Evolutionary conservation across 1,140 invertebrate species (phyloP).

Genomic region (Ladona fulva): DNA sequence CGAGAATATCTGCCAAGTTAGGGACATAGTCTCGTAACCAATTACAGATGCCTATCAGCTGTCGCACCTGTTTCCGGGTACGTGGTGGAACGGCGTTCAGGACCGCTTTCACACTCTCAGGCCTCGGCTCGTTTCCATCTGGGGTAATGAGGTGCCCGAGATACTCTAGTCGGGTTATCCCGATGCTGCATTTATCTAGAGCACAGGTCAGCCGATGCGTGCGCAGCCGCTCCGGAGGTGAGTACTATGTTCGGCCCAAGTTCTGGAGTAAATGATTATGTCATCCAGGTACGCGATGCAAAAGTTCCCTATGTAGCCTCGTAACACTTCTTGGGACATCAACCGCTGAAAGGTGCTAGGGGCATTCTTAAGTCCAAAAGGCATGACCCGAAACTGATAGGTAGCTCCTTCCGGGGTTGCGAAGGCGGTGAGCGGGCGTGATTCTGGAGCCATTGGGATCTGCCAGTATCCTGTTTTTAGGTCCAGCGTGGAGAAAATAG

Average conservation of each 20-base stretch:
- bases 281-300: not conserved
- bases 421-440: not conserved
- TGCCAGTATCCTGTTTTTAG: no score
- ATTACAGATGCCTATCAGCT: constrained; percentile 24
- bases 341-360: no score
- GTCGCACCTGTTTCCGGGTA: constrained; percentile 16
- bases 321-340: no score
- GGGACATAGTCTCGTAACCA: constrained; percentile 28
- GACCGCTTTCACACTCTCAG: not conserved
- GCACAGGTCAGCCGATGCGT: not conserved
- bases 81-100: constrained; percentile 7
- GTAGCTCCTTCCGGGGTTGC: not conserved
- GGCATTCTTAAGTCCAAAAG: no score
- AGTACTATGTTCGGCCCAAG: not conserved
- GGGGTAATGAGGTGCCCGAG: not conserved
- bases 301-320: not conserved
- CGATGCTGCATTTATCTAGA: not conserved
- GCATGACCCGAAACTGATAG: not conserved
- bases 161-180: not conserved
- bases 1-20: constrained; percentile 17
- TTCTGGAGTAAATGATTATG: not conserved
- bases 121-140: not conserved
- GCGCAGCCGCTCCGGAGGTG: not conserved
- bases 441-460: no score
- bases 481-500: no score